Base-by-base conservation (phyloP, 2,888 invertebrate genomes). In the Synanthedon vespiformis region DNA sequence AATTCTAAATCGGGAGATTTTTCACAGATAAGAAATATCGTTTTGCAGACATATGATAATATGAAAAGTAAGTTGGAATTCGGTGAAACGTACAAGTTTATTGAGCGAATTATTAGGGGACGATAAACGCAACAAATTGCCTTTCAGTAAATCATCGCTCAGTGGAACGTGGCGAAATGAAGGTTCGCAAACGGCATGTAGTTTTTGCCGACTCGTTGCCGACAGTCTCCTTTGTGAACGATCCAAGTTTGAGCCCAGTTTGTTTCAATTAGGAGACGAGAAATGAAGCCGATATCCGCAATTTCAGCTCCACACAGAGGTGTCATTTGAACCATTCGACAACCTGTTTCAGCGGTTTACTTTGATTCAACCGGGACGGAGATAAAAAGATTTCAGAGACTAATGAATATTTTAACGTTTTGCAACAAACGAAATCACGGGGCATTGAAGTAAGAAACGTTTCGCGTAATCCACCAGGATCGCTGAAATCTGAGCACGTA, bases 251-350 rank as follows among this genome's bases (percentile, higher is more conserved):
- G 60, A 57, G 58, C 63, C 50, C 61, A 67, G 68, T 68, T 73
- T 70, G 68, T 68, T 68, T 67, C 75, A 74, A 75, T 76, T 74
- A 72, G 64, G 64, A 65, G 67, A 65, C 70, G 66, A 68, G 68
- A 67, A 66, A 70, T 66, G 68, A 60, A 65, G 65, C 64, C 74
- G 68, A 68, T 65, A 66, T 66, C 62, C 57, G 56, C 58, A 57
- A 56, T 52, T 47, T 40, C 58, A 52, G 55, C n/a, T n/a, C 11
- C n/a, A 44, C 44, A 44, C n/a, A n/a, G 44, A 44, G 44, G 44
- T 44, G 44, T 44, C 44, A 44, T 44, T 44, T 44, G 44, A 44
- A 14, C 44, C n/a, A 44, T 13, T 44, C 6, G 13, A 44, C 5
- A 6, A 13, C 12, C 10, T n/a, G 44, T 12, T 44, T 44, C 44